Conservation (phyloP, 1,140 invertebrate genomes). For the Neuroterus valhalla region DNA sequence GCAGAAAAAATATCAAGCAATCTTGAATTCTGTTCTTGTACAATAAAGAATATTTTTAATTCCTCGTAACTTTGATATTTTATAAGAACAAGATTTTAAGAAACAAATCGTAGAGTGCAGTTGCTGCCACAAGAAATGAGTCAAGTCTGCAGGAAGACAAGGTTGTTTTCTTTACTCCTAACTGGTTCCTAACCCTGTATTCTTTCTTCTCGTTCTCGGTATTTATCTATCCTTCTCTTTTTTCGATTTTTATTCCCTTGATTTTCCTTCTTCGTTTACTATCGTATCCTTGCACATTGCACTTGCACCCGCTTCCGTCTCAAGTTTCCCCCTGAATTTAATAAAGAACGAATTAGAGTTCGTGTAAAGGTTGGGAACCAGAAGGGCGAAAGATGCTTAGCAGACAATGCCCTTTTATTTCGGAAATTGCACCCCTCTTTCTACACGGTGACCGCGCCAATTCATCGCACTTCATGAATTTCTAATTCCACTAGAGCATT, state of each 20-base stretch:
- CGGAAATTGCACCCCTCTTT: conserved; percentile 41
- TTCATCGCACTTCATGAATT: background rate
- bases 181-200: conserved; percentile 15
- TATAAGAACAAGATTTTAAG: conserved; percentile 43
- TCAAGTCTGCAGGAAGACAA: conserved; percentile 40
- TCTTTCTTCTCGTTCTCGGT: conserved; percentile 32
- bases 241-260: conserved; percentile 47
- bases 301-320: conserved; percentile 69
- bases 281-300: conserved; percentile 46
- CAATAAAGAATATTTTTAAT: no score
- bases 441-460: conserved; percentile 26
- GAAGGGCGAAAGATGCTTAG: conserved; percentile 60
- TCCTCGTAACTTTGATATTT: no score
- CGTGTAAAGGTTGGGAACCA: conserved; percentile 51
- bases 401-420: conserved; percentile 58
- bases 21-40: no score
- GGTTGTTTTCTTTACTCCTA: no score
- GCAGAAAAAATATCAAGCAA: no score
- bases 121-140: conserved; percentile 47
- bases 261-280: conserved; percentile 47
- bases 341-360: conserved; percentile 57
- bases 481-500: no score
- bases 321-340: conserved; percentile 61
- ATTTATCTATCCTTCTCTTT: conserved; percentile 29
- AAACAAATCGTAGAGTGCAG: conserved; percentile 48